phyloP scores from a whole-genome alignment of 2,797 vertebrate genomes.

The Streptopelia turtur region DNA sequence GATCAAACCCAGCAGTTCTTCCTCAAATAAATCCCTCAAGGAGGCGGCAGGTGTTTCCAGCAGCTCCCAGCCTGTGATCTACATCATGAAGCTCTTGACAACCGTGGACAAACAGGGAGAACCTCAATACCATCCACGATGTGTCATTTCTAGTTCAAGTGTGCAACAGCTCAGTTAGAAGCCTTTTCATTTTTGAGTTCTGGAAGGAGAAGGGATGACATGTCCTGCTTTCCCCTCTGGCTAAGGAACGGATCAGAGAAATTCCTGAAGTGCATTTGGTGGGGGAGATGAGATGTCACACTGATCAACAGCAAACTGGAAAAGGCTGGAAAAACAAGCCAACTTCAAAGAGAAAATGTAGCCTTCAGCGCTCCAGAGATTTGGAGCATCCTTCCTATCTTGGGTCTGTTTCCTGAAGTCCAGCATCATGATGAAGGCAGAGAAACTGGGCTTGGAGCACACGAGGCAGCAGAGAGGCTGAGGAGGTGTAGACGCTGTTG shows the following conservation, averaged over 20 bases:
- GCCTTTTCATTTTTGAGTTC: background rate
- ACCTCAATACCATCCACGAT: background rate
- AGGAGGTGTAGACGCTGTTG: background rate
- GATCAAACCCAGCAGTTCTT: background rate
- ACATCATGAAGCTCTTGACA: background rate
- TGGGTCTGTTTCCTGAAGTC: background rate
- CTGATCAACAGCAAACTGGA: background rate
- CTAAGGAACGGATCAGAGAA: background rate
- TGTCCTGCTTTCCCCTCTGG: background rate
- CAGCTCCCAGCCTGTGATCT: background rate
- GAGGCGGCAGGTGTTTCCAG: background rate
- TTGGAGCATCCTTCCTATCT: background rate
- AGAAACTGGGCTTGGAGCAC: background rate
- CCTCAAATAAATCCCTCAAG: background rate
- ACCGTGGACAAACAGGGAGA: background rate
- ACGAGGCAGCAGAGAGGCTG: background rate
- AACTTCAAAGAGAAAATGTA: background rate
- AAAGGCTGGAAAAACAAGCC: background rate
- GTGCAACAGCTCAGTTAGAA: background rate
- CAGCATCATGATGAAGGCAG: rapidly evolving
- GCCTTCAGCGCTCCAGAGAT: background rate
- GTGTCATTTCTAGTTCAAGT: background rate
- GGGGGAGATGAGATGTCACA: background rate
- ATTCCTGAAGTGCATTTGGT: background rate
- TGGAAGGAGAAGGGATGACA: background rate